A percentile compares a stretch with the other conserved stretches of the same genome.
phyloP scores from a whole-genome alignment of 2,888 invertebrate genomes.

The Tenthredo mesomela region DNA sequence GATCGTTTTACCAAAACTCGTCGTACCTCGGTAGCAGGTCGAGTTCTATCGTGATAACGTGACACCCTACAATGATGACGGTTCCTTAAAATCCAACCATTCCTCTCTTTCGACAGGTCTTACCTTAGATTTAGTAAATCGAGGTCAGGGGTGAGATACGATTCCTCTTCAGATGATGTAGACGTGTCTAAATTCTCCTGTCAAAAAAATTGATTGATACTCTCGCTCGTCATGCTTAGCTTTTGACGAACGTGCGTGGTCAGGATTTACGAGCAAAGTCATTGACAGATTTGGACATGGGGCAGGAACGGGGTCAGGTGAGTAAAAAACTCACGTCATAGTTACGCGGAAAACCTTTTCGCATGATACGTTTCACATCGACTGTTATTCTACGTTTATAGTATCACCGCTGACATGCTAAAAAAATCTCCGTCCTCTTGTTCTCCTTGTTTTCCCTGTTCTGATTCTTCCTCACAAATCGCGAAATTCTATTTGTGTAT shows the following conservation, averaged over 20 bases:
- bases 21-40: slow-evolving; percentile 22
- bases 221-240: neutral
- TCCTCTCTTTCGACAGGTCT: neutral
- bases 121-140: slow-evolving; percentile 65
- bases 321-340: slow-evolving; percentile 66
- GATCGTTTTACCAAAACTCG: slow-evolving; percentile 26
- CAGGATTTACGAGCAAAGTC: neutral
- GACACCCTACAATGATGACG: slow-evolving; percentile 33
- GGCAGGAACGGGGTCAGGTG: neutral
- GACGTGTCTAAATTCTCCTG: slow-evolving; percentile 63
- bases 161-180: slow-evolving; percentile 64
- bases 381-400: slow-evolving; percentile 54
- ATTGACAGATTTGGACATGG: neutral
- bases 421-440: neutral
- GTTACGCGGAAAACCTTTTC: slow-evolving; percentile 62
- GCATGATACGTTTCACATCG: slow-evolving; percentile 68
- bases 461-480: neutral
- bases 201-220: slow-evolving; percentile 26
- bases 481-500: neutral
- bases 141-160: slow-evolving; percentile 63
- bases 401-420: slow-evolving; percentile 55
- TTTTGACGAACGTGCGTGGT: neutral
- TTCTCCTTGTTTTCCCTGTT: neutral
- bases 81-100: neutral
- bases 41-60: slow-evolving; percentile 34